phyloP scores from a whole-genome alignment of 2,797 vertebrate genomes.

The Moxostoma hubbsi region DNA sequence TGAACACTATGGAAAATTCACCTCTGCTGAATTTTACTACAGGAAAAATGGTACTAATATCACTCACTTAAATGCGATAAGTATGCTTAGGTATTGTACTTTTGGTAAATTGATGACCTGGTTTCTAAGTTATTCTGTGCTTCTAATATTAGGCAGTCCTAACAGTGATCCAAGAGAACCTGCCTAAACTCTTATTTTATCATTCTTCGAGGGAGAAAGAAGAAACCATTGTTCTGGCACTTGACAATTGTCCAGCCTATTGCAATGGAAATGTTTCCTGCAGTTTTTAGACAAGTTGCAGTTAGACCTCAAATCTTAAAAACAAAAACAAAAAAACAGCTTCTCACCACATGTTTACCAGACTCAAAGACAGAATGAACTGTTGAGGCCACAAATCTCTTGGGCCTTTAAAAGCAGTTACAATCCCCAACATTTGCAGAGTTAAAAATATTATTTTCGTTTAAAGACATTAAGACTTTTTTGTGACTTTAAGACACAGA shows the following conservation, averaged over 20 bases:
- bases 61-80: not conserved
- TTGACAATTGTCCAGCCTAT: constrained; percentile 90
- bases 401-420: constrained; percentile 28
- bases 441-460: not conserved
- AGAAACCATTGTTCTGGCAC: constrained; percentile 71
- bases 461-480: too few species aligned
- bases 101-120: not conserved
- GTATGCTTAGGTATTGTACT: not conserved
- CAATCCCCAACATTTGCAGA: not conserved
- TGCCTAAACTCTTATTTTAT: constrained; percentile 75
- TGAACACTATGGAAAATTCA: constrained; percentile 71
- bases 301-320: constrained; percentile 13
- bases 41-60: constrained; percentile 84
- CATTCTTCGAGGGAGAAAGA: constrained; percentile 62
- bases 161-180: constrained; percentile 65
- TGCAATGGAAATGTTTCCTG: constrained; percentile 81
- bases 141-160: constrained; percentile 68
- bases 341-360: constrained; percentile 18
- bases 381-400: constrained; percentile 31
- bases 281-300: constrained; percentile 84
- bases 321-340: not conserved
- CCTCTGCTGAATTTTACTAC: constrained; percentile 84
- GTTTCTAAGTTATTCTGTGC: constrained; percentile 2
- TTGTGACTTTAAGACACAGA: too few species aligned
- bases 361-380: constrained; percentile 20